These are phyloP conservation scores for Ophioninae sp. DNA, from an alignment of 2,888 invertebrate genomes.

Conservation along the genomic window DNA sequence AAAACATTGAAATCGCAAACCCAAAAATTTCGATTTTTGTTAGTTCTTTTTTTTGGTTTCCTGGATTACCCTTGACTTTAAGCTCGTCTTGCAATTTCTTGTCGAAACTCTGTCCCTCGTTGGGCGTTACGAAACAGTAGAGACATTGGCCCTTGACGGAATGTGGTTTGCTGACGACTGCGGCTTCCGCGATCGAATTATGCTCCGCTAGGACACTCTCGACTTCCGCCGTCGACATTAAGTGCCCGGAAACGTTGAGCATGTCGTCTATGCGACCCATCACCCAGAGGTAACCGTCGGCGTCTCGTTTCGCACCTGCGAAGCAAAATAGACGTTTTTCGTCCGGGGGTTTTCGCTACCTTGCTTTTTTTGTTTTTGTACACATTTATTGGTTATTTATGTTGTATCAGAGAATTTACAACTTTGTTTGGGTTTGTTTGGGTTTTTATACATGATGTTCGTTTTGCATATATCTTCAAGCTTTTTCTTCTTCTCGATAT, in stretches of 20 bases:
- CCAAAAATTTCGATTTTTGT: too few species aligned
- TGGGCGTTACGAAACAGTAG: constrained; percentile 98
- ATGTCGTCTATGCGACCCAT: constrained; percentile 99
- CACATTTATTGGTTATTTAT: too few species aligned
- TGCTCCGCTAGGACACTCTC: constrained; percentile 92
- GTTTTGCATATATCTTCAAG: too few species aligned
- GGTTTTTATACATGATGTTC: too few species aligned
- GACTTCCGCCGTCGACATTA: constrained; percentile 98
- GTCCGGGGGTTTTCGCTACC: too few species aligned
- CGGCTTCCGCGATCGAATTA: constrained; percentile 93
- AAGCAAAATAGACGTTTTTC: neutral
- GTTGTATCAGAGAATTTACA: too few species aligned
- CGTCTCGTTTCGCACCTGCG: constrained; percentile 92
- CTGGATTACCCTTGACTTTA: constrained; percentile 82
- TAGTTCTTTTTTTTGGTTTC: neutral
- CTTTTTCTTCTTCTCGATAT: too few species aligned
- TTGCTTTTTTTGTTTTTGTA: too few species aligned
- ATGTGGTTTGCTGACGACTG: constrained; percentile 97
- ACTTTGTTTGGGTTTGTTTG: too few species aligned
- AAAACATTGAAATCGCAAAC: neutral
- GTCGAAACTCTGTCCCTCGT: constrained; percentile 87
- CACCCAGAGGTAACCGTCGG: constrained; percentile 97
- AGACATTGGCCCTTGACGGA: constrained; percentile 97
- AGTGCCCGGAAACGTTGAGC: constrained; percentile 98
- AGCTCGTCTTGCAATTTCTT: constrained; percentile 87